phyloP scores from a whole-genome alignment of 2,888 invertebrate species.

The Cyclophora punctaria region DNA sequence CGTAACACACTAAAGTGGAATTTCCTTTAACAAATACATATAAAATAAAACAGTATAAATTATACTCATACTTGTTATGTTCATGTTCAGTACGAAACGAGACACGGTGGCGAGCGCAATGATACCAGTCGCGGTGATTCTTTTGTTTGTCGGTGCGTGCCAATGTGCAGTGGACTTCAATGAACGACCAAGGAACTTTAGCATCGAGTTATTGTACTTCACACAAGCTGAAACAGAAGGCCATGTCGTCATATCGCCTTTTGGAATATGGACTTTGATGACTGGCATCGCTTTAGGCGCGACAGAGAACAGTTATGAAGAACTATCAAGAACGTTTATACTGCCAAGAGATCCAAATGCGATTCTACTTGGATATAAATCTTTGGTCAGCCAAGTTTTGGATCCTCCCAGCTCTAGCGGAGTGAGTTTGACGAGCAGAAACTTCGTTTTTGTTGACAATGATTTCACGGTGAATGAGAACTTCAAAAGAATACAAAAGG shows the following conservation, averaged over 20 bases:
- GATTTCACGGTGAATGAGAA: constrained; percentile 42
- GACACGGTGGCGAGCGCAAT: constrained; percentile 41
- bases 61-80: constrained; percentile 39
- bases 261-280: constrained; percentile 69
- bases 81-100: constrained; percentile 39
- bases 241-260: constrained; percentile 65
- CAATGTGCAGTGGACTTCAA: constrained; percentile 50
- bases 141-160: constrained; percentile 39
- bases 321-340: constrained; percentile 49
- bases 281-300: constrained; percentile 60
- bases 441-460: constrained; percentile 59
- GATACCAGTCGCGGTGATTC: constrained; percentile 34
- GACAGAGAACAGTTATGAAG: constrained; percentile 43
- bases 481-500: constrained; percentile 40
- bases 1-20: constrained; percentile 8
- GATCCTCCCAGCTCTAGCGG: constrained; percentile 39
- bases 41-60: constrained; percentile 14
- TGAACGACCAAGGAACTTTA: constrained; percentile 58
- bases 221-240: constrained; percentile 51
- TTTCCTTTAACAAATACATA: constrained; percentile 7
- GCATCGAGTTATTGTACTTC: constrained; percentile 55
- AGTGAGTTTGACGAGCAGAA: constrained; percentile 52
- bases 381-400: constrained; percentile 41
- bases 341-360: constrained; percentile 39
- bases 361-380: constrained; percentile 44